phyloP scores from a whole-genome alignment of 1,140 invertebrate species.

The Melitaea cinxia region DNA sequence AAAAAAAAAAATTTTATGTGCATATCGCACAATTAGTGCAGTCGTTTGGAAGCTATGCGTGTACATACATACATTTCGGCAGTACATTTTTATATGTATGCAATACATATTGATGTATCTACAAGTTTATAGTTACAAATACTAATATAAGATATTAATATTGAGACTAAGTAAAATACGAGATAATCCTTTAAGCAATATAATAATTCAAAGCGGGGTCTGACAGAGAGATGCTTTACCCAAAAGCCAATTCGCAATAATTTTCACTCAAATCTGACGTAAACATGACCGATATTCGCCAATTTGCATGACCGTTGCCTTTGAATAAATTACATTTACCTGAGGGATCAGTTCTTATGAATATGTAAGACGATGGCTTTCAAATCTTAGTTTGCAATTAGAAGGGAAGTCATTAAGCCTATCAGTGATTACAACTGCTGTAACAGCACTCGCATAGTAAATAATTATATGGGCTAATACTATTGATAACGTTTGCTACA shows the following conservation, averaged over 20 bases:
- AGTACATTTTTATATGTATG: no score
- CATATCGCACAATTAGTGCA: no score
- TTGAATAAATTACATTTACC: conserved; percentile 78
- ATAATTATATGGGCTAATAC: background rate
- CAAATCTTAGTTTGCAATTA: conserved; percentile 77
- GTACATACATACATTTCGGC: no score
- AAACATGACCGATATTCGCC: conserved; percentile 80
- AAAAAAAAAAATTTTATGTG: no score
- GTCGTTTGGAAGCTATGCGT: no score
- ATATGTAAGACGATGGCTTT: conserved; percentile 79
- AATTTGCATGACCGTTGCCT: conserved; percentile 78
- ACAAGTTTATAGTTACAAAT: no score
- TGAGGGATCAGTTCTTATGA: conserved; percentile 72
- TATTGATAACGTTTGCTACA: no score
- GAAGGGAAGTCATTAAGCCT: conserved; percentile 70
- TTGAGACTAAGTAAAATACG: background rate
- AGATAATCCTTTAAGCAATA: conserved; percentile 4
- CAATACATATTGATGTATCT: no score
- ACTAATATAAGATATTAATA: background rate
- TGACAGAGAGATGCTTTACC: conserved; percentile 18
- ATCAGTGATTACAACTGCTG: conserved; percentile 59
- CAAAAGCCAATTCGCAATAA: conserved; percentile 74
- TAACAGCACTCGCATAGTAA: background rate
- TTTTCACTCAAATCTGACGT: conserved; percentile 78
- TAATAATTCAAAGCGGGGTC: conserved; percentile 18